phyloP scores from a whole-genome alignment of 2,888 invertebrate species.

The Machimus rusticus region DNA sequence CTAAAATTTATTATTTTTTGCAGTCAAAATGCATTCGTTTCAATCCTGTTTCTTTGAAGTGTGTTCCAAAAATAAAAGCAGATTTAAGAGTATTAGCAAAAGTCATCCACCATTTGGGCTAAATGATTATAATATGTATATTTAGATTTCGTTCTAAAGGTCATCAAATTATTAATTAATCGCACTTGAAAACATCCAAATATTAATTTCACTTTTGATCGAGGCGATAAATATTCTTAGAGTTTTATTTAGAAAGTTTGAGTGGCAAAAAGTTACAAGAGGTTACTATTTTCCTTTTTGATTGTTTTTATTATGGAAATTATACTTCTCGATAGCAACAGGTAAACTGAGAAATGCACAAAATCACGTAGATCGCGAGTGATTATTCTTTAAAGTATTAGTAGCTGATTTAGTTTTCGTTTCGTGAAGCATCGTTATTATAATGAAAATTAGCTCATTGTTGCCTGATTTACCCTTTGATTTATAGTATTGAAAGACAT shows the following conservation, averaged over 20 bases:
- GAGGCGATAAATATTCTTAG: not conserved
- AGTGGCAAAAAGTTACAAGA: not conserved
- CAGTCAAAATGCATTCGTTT: not conserved
- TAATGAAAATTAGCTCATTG: not conserved
- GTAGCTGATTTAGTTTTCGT: not conserved
- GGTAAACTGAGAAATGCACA: not conserved
- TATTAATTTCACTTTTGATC: not conserved
- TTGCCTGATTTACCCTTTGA: no score
- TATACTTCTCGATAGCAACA: not conserved
- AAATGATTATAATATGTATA: no score
- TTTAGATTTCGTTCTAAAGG: not conserved
- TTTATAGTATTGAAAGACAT: no score
- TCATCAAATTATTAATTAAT: not conserved
- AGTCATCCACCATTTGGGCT: not conserved
- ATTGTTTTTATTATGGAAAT: not conserved
- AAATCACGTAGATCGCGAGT: not conserved
- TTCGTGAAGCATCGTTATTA: not conserved
- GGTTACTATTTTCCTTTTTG: not conserved
- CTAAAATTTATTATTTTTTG: not conserved
- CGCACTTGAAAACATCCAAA: not conserved
- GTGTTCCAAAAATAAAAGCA: not conserved
- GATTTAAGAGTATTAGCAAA: not conserved
- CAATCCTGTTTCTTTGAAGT: not conserved
- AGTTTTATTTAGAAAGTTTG: not conserved
- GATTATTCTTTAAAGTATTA: not conserved